Percentiles rank a stretch among this genome's conserved stretches.
Evolutionary conservation across 2,888 invertebrate genomes (phyloP).

Genomic region (Andrena dorsata): DNA sequence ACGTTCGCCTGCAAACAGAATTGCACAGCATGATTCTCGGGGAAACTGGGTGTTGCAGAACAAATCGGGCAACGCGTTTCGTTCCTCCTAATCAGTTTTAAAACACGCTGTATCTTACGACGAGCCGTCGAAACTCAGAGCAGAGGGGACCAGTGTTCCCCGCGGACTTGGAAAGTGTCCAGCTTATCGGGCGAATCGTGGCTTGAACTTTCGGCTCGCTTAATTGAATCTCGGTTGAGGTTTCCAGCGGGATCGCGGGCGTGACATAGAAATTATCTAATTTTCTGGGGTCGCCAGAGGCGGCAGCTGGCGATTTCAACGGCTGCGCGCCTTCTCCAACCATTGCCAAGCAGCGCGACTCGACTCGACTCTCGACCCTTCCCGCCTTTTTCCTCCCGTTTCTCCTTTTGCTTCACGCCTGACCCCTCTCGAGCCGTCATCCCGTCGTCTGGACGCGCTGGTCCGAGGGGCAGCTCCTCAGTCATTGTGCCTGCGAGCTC

Average conservation of each 20-base stretch:
- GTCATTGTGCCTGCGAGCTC: constrained; percentile 9
- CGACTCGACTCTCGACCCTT: constrained; percentile 26
- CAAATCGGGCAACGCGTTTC: too few relatives aligned
- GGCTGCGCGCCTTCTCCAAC: neutral
- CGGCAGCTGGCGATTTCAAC: constrained; percentile 32
- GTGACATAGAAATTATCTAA: constrained; percentile 69
- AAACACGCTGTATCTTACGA: too few relatives aligned
- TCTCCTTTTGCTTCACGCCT: constrained; percentile 12
- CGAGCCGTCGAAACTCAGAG: too few relatives aligned
- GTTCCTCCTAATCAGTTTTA: too few relatives aligned
- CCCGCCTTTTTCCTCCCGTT: constrained; percentile 17
- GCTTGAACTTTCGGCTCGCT: constrained; percentile 69
- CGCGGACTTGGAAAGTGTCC: neutral
- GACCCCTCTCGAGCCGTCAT: constrained; percentile 23
- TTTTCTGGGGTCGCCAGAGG: constrained; percentile 62
- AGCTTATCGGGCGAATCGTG: constrained; percentile 27
- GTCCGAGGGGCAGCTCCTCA: neutral
- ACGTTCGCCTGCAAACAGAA: constrained; percentile 87
- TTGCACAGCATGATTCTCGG: neutral
- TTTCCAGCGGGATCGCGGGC: constrained; percentile 32
- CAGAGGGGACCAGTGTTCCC: too few relatives aligned
- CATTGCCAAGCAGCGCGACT: neutral
- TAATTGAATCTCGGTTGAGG: constrained; percentile 69
- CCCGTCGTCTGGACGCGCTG: neutral
- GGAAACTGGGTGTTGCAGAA: neutral